These are phyloP conservation scores for Gallinago stenura DNA, from an alignment of 2,797 vertebrate genomes.

Conservation along the genomic window DNA sequence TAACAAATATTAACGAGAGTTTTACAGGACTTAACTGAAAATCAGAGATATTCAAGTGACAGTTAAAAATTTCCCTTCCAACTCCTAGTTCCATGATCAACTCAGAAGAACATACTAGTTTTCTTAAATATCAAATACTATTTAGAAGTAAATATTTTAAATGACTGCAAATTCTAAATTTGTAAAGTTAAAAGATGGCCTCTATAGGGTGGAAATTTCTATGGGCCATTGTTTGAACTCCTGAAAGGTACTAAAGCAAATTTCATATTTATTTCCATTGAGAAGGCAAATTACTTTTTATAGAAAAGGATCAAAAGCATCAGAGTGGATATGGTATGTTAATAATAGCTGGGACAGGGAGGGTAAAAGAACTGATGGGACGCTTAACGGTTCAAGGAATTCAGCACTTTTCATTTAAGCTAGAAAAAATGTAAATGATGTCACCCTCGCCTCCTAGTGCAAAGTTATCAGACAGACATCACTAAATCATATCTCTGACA, in stretches of 20 bases:
- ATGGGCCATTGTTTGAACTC: constrained; percentile 64
- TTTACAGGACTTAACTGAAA: not conserved
- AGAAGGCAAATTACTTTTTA: constrained; percentile 75
- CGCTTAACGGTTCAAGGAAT: constrained; percentile 69
- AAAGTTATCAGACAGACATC: constrained; percentile 75
- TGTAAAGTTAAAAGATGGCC: constrained; percentile 53
- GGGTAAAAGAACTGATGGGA: constrained; percentile 72
- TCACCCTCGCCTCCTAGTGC: constrained; percentile 68
- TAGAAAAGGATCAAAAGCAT: constrained; percentile 68
- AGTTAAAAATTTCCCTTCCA: not conserved
- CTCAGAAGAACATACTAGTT: not conserved
- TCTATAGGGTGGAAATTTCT: constrained; percentile 45
- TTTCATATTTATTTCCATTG: constrained; percentile 74
- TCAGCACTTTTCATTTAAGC: constrained; percentile 69
- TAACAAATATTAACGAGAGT: not conserved
- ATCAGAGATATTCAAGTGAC: not conserved
- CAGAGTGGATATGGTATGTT: constrained; percentile 66
- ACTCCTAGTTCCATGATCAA: not conserved
- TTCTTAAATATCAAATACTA: constrained; percentile 45
- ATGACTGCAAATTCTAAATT: constrained; percentile 64
- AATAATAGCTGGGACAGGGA: constrained; percentile 70
- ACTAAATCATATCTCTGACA: constrained; percentile 58
- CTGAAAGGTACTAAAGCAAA: constrained; percentile 69
- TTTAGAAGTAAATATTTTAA: constrained; percentile 64
- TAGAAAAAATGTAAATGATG: constrained; percentile 79